A percentile compares a stretch with the other conserved stretches of the same genome.
Evolutionary conservation across 2,797 vertebrate species (phyloP).

Genomic region (Lemur catta): DNA sequence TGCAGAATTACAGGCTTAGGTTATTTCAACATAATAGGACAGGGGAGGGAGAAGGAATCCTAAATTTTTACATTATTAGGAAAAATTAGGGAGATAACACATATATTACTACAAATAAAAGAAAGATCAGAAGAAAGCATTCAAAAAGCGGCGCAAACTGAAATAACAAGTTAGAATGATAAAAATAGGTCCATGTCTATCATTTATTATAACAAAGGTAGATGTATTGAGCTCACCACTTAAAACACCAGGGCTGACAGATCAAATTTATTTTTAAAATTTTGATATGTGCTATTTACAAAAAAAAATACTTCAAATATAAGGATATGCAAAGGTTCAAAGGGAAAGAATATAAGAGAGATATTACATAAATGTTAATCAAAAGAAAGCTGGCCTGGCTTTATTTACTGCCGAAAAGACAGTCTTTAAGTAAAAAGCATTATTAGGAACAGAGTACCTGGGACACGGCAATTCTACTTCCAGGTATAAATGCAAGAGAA

Average conservation of each 20-base stretch:
- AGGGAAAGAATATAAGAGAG: conserved; percentile 14
- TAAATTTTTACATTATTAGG: not conserved
- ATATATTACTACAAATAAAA: not conserved
- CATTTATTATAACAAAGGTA: not conserved
- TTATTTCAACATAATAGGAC: not conserved
- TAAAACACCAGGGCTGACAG: not conserved
- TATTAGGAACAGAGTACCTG: not conserved
- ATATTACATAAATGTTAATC: not conserved
- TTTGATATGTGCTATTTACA: conserved; percentile 8
- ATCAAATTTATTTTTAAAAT: not conserved
- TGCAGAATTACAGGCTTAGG: not conserved
- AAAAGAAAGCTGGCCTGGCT: conserved; percentile 1
- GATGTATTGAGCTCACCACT: not conserved
- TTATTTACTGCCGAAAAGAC: not conserved
- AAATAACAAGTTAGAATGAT: conserved; percentile 23
- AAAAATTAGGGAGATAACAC: not conserved
- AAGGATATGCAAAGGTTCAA: conserved; percentile 9
- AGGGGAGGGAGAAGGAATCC: not conserved
- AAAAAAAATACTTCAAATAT: conserved; percentile 30
- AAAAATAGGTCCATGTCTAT: not conserved
- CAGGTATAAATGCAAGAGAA: not conserved
- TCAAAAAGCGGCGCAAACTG: not conserved
- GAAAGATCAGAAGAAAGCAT: not conserved
- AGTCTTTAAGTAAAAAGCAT: not conserved
- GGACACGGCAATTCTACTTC: not conserved